These are phyloP conservation scores for Pipra filicauda DNA, from an alignment of 2,113 vertebrate species.

Conservation along the genomic window DNA sequence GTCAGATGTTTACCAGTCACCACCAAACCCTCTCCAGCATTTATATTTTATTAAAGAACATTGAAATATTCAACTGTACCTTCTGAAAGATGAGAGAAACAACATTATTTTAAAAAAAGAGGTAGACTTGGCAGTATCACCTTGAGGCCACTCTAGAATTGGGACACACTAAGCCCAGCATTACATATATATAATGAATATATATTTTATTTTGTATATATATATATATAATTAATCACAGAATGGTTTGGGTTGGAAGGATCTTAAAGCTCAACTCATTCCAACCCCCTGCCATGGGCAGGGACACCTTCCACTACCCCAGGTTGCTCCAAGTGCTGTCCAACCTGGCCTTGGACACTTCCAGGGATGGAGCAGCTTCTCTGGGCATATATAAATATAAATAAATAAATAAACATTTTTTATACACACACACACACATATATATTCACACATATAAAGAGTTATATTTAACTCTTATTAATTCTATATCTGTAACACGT, in stretches of 20 bases:
- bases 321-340: background rate
- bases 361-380: background rate
- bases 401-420: too few species aligned
- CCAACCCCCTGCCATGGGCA: background rate
- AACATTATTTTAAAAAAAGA: background rate
- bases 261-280: background rate
- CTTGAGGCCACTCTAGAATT: background rate
- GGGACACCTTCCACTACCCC: background rate
- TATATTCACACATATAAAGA: background rate
- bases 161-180: background rate
- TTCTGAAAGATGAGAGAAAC: background rate
- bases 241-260: background rate
- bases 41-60: background rate
- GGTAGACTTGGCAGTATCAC: background rate
- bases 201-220: too few species aligned
- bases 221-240: background rate
- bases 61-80: background rate
- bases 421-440: background rate
- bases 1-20: background rate
- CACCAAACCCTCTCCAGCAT: background rate
- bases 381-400: background rate
- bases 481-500: background rate
- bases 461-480: background rate
- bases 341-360: background rate
- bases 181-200: too few species aligned